Base-by-base conservation (phyloP, 2,888 invertebrate species). In the Sesamia inferens region DNA sequence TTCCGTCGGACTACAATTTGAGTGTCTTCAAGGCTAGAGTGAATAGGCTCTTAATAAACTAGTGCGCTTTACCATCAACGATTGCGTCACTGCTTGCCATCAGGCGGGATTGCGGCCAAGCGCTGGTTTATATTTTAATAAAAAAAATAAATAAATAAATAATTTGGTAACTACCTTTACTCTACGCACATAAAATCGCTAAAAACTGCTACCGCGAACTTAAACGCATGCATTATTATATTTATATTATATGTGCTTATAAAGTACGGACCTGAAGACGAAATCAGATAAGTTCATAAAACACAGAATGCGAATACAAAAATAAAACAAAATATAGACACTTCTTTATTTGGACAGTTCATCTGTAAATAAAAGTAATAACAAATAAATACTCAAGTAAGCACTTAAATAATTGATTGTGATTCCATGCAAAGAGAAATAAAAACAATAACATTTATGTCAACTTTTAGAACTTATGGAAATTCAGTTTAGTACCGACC, bases 381-480 rank as follows among this genome's bases (percentile, higher is more conserved):
- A 51, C 22, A 57, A 62, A 51, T 78, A 78, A 78, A 78, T 24
- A 44, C 54, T 58, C 11, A 63, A 63, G 10, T 31, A 31, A 31
- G 31, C 31, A 31, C 31, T 31, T 31, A 31, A 31, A 2, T 31
- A 31, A 31, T 19, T 79, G 72, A 76, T 78, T 78, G 58, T 47
- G 79, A 79, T 79, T 65, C 71, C 65, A 77, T 76, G 76, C 73
- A 79, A 79, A 64, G 62, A 73, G 62, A 76, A 78, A 75, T 78
- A 85, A 84, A 83, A 76, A 82, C 76, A 81, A 76, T 77, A 71
- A 84, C 69, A 84, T 86, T 84, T 81, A 83, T 76, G 74, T 71
- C 47, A 75, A 71, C 68, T 77, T 85, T 76, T 68, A 74, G 79
- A 84, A 77, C 71, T 74, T 76, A 83, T 75, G 76, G 84, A 78